Percentiles rank a stretch among this genome's conserved stretches.
Evolutionary conservation across 2,113 vertebrate genomes (phyloP).

Genomic region (Megaptera novaeangliae): DNA sequence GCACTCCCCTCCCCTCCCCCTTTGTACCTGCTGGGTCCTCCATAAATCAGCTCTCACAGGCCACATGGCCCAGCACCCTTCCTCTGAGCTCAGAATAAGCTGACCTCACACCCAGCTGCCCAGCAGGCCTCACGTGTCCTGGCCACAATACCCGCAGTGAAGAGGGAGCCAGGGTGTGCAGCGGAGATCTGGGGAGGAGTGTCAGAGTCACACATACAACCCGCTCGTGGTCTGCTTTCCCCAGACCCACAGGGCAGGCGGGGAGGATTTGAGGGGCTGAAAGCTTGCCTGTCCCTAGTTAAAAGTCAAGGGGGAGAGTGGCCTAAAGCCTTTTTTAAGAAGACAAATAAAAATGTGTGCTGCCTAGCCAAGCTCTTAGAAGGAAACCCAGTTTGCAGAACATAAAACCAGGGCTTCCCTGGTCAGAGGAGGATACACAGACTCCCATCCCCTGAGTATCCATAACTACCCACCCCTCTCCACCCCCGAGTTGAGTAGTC

Average conservation of each 20-base stretch:
- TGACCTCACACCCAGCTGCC: neutral
- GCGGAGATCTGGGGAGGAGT: neutral
- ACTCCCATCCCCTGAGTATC: neutral
- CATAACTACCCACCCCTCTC: neutral
- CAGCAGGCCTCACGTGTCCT: neutral
- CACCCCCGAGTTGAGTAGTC: neutral
- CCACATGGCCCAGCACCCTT: neutral
- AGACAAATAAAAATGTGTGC: neutral
- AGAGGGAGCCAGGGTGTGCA: neutral
- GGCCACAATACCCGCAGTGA: rapidly evolving
- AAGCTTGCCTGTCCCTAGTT: neutral
- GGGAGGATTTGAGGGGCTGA: neutral
- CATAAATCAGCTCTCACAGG: neutral
- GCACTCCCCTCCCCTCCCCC: rapidly evolving
- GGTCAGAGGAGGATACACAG: neutral
- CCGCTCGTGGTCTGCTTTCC: neutral
- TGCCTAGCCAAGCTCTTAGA: neutral
- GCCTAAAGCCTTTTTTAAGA: neutral
- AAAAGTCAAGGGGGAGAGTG: neutral
- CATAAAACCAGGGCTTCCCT: neutral
- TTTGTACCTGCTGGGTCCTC: neutral
- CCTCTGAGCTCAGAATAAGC: neutral
- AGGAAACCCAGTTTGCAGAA: neutral
- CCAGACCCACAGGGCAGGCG: rapidly evolving
- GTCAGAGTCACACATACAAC: neutral